Evolutionary conservation across 2,113 vertebrate genomes (phyloP).

Genomic region (Micronycteris hirsuta): DNA sequence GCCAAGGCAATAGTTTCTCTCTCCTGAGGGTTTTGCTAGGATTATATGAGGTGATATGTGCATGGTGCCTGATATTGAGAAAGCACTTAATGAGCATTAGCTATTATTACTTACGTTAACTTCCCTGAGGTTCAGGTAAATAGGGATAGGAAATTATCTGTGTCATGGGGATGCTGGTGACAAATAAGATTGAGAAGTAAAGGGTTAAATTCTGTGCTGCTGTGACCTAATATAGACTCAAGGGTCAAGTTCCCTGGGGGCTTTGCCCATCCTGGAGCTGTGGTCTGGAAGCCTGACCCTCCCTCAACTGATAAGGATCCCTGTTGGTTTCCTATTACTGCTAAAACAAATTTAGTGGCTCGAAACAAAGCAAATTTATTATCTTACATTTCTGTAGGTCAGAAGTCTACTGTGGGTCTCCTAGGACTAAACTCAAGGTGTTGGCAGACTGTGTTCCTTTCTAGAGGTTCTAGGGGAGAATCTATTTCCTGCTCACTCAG

Average conservation of each 20-base stretch:
- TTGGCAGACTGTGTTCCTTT: not conserved
- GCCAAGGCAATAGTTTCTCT: not conserved
- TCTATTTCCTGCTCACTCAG: not conserved
- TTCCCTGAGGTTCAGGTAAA: not conserved
- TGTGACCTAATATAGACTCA: not conserved
- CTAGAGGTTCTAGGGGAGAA: too few relatives aligned
- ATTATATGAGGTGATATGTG: not conserved
- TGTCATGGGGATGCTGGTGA: not conserved
- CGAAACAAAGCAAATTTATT: not conserved
- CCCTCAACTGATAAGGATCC: not conserved
- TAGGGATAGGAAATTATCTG: not conserved
- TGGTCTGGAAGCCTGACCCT: not conserved
- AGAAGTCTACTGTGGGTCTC: not conserved
- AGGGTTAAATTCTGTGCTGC: not conserved
- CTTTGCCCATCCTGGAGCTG: not conserved
- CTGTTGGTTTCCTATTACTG: not conserved
- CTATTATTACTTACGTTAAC: not conserved
- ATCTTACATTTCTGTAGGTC: not conserved
- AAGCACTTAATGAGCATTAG: not conserved
- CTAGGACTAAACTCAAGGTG: not conserved
- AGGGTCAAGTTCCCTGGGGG: not conserved
- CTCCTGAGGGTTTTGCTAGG: not conserved
- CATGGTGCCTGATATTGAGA: not conserved
- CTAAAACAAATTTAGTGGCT: not conserved
- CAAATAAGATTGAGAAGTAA: not conserved